Evolutionary conservation across 2,888 invertebrate species (phyloP).

Genomic region (Pediacus dermestoides): DNA sequence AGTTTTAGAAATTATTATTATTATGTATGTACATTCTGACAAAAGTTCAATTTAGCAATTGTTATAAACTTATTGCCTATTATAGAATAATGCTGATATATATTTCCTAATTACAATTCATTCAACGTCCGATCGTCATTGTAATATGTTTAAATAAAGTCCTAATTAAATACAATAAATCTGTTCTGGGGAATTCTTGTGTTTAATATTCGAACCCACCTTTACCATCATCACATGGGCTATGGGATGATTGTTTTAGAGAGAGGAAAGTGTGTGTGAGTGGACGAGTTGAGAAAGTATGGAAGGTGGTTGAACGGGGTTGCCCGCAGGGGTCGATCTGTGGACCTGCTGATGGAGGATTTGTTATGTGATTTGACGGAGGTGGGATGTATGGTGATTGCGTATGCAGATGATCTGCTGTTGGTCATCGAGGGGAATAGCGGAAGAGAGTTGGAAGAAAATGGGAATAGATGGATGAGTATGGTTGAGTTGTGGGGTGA

Average conservation of each 20-base stretch:
- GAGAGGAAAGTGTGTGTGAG: slow-evolving; percentile 4
- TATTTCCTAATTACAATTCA: no score
- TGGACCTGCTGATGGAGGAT: slow-evolving; percentile 1
- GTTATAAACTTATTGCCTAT: no score
- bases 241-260: slow-evolving; percentile 22
- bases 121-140: no score
- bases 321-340: slow-evolving; percentile 3
- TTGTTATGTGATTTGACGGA: neutral
- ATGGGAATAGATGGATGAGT: neutral
- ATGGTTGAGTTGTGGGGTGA: neutral
- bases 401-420: slow-evolving; percentile 1
- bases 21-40: no score
- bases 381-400: neutral
- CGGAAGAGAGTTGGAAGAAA: neutral
- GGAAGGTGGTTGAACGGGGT: neutral
- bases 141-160: no score
- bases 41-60: no score
- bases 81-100: no score
- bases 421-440: neutral
- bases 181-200: no score
- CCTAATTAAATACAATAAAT: no score
- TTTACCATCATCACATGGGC: no score
- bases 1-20: no score
- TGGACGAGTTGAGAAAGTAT: neutral
- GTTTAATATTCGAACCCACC: no score